Evolutionary conservation across 2,113 vertebrate species (phyloP), one percentile per base, ranked within the genome.

Genomic region (Sinocyclocheilus anshuiensis): DNA sequence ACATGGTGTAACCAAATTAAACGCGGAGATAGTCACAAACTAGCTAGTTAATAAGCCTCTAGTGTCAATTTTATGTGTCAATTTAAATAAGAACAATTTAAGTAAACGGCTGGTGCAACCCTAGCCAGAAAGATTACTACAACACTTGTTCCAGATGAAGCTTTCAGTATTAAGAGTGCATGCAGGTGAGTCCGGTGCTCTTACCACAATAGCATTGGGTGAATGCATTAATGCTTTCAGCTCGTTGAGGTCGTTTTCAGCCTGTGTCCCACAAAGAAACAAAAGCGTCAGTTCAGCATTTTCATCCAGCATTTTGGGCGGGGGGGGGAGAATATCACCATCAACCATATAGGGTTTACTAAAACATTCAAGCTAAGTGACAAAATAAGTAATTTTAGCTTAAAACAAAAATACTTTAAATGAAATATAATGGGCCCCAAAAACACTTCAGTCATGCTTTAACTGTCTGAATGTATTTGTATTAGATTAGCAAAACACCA

Each of bases 141-240:
- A 55, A 39, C 82, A 71, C 29, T 63, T 36, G 77, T 80, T 80
- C 53, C 77, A 80, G 77, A 80, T 61, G 57, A 39, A 80, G 57
- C 77, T 39, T 80, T 80, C 24, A 55, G 77, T 22, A 80, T 42
- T 22, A 36, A 75, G 71, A 55, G 82, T 57, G 69, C 6, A n/a
- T 55, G 75, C 4, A n/a, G 16, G 24, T 91, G 91, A 93, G 80
- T 24, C 85, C 86, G 84, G 89, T 79, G 92, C 92, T 95, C 97
- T 99, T 97, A 99, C 98, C 98, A 99, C 96, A 96, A 99, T 97
- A 94, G 97, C 97, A 93, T 98, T 98, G 94, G 98, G 97, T 96
- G 98, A 99, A 97, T 98, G 98, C 96, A 99, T 98, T 96, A 99
- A 95, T 95, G 97, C 96, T 96, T 99, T 98, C 94, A 99, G 96